These are phyloP conservation scores for Gobiocypris rarus DNA, from an alignment of 2,113 vertebrate genomes.

Conservation along the genomic window DNA sequence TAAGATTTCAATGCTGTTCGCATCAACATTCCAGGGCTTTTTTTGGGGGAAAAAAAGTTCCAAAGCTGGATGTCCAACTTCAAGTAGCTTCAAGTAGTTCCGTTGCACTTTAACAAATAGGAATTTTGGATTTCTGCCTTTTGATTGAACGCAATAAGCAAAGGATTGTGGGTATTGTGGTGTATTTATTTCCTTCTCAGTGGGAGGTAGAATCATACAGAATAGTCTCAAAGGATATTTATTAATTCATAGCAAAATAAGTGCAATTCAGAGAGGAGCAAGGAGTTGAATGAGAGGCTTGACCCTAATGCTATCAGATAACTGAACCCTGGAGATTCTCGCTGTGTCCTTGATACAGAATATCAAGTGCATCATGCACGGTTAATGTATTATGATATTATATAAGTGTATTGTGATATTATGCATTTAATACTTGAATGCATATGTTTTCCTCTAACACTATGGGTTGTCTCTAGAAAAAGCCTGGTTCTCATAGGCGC, in stretches of 20 bases:
- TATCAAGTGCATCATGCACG: not conserved
- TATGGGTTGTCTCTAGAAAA: not conserved
- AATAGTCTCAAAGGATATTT: conserved; percentile 40
- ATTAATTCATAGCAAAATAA: conserved; percentile 37
- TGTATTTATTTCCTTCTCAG: conserved; percentile 16
- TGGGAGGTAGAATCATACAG: conserved; percentile 8
- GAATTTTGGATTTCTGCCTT: not conserved
- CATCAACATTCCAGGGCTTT: not conserved
- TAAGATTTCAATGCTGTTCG: not conserved
- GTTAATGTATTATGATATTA: not conserved
- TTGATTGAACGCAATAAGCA: not conserved
- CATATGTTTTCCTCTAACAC: not conserved
- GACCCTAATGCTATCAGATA: not conserved
- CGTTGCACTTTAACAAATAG: not conserved
- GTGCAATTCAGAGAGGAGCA: not conserved
- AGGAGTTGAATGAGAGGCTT: not conserved
- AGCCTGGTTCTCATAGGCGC: not conserved
- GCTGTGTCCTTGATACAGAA: not conserved
- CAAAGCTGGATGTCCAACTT: not conserved
- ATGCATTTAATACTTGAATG: not conserved
- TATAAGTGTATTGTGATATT: not conserved
- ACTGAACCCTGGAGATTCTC: conserved; percentile 7
- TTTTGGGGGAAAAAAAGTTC: not conserved
- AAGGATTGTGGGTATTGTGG: not conserved
- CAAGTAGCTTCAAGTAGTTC: not conserved